Evolutionary conservation across 2,888 invertebrate genomes (phyloP), one percentile per base, ranked within the genome.

Genomic region (Lampropteryx suffumata): DNA sequence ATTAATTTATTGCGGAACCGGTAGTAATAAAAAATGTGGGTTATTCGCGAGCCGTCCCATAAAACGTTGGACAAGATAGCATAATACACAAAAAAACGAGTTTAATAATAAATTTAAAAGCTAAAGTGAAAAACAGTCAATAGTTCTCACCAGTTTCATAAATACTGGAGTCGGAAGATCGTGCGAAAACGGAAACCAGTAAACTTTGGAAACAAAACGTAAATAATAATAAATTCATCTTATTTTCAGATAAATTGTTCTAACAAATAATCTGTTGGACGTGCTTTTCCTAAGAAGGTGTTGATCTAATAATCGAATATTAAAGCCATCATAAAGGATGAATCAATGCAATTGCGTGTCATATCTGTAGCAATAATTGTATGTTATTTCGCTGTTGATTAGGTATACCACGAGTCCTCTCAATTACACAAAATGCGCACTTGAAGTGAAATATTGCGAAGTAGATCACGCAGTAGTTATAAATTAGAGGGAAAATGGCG

Each of bases 351-450:
- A 57, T 41, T 55, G 29, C 52, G 57, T 49, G 33, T 55, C 37
- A 34, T 52, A 48, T 51, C 36, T 37, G 12, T 35, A n/a, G n/a
- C n/a, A n/a, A n/a, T n/a, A 43, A 36, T 42, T 51, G 46, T 50
- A 55, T 42, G 36, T 30, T 50, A 29, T 40, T 48, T 34, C 30
- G 24, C 35, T 37, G 47, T 52, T 50, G 40, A 49, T 49, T 46
- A 17, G 17, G 17, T 17, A 61, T 55, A 51, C 61, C 61, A 61
- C 59, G 57, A 55, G 61, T 28, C 7, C 12, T 44, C 24, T 24
- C 39, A 28, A 39, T 52, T 34, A 46, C 26, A 50, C 35, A 46
- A 49, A 55, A 57, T 51, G 61, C 57, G 59, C 55, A 53, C 30
- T 41, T 32, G 33, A 24, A 42, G 53, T 36, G 36, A 55, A 54